Evolutionary conservation across 2,797 vertebrate genomes (phyloP).

Genomic region (Microctenopoma stevenorrisi): DNA sequence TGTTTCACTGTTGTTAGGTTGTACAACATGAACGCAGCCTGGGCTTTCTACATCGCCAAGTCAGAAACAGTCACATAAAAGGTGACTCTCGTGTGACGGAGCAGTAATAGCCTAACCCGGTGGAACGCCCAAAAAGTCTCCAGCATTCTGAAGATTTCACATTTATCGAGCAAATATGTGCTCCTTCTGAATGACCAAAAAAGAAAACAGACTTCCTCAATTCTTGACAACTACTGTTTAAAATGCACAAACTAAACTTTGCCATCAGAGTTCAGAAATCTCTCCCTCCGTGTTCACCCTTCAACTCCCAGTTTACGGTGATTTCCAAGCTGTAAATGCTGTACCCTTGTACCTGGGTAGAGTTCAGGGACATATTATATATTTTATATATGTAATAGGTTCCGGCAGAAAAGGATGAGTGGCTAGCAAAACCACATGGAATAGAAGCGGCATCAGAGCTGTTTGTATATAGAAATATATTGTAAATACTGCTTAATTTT

Average conservation of each 20-base stretch:
- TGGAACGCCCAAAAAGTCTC: constrained; percentile 24
- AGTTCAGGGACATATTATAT: constrained; percentile 45
- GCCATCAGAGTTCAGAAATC: constrained; percentile 15
- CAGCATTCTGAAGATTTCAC: constrained; percentile 71
- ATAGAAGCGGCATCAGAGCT: constrained; percentile 58
- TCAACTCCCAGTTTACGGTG: neutral
- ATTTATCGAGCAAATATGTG: constrained; percentile 52
- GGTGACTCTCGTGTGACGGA: neutral
- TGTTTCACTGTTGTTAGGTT: too few species aligned
- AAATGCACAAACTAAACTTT: neutral
- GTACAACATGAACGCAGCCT: too few species aligned
- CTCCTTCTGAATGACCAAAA: neutral
- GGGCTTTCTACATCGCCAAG: too few species aligned
- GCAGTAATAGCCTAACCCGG: neutral
- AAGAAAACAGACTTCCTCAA: neutral
- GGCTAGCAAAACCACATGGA: constrained; percentile 48
- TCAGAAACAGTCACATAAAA: too few species aligned
- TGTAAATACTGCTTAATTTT: constrained; percentile 56
- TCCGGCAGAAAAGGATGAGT: constrained; percentile 55
- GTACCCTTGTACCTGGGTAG: constrained; percentile 11
- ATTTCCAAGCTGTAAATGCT: constrained; percentile 28
- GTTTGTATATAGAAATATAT: constrained; percentile 49
- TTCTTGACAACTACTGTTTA: constrained; percentile 6
- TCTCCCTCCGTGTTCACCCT: neutral
- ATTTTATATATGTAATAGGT: constrained; percentile 66